phyloP scores from a whole-genome alignment of 2,113 vertebrate genomes.

The Chascanopsetta lugubris region DNA sequence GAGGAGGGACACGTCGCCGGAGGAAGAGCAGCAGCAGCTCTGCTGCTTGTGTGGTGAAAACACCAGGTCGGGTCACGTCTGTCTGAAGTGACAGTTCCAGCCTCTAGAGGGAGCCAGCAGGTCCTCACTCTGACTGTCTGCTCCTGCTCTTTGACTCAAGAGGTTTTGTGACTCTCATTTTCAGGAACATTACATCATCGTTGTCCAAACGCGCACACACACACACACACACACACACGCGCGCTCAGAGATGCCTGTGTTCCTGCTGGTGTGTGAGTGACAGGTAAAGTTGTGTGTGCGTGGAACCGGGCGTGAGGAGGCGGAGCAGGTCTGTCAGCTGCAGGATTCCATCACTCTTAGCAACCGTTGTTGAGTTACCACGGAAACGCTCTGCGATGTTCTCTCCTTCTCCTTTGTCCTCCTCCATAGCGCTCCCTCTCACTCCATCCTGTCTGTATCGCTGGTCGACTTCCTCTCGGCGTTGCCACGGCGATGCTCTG shows the following conservation, averaged over 20 bases:
- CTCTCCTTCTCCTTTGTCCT: slow-evolving; percentile 62
- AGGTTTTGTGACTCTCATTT: slow-evolving; percentile 54
- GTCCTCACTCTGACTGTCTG: slow-evolving; percentile 1
- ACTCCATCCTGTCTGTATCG: slow-evolving; percentile 41
- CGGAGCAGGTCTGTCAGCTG: slow-evolving; percentile 47
- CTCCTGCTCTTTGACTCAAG: slow-evolving; percentile 36
- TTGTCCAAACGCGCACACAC: slow-evolving; percentile 25
- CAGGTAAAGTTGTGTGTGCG: slow-evolving; percentile 47
- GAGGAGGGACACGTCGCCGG: no score
- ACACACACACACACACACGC: slow-evolving; percentile 6
- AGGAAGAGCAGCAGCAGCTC: no score
- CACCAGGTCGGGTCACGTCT: not conserved
- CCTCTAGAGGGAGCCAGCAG: slow-evolving; percentile 26
- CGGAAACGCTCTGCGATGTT: slow-evolving; percentile 67
- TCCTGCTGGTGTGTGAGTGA: slow-evolving; percentile 4
- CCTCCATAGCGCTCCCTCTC: slow-evolving; percentile 39
- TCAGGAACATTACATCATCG: slow-evolving; percentile 62
- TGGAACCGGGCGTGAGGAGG: slow-evolving; percentile 31
- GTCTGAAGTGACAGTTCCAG: not conserved
- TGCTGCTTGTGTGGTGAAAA: not conserved
- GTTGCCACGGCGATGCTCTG: slow-evolving; percentile 65
- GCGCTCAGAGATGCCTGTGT: slow-evolving; percentile 7
- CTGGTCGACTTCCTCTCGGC: slow-evolving; percentile 46
- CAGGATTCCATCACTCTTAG: slow-evolving; percentile 78
- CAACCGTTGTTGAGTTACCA: slow-evolving; percentile 73